Evolutionary conservation across 2,797 vertebrate species (phyloP).

Genomic region (Aythya fuligula): DNA sequence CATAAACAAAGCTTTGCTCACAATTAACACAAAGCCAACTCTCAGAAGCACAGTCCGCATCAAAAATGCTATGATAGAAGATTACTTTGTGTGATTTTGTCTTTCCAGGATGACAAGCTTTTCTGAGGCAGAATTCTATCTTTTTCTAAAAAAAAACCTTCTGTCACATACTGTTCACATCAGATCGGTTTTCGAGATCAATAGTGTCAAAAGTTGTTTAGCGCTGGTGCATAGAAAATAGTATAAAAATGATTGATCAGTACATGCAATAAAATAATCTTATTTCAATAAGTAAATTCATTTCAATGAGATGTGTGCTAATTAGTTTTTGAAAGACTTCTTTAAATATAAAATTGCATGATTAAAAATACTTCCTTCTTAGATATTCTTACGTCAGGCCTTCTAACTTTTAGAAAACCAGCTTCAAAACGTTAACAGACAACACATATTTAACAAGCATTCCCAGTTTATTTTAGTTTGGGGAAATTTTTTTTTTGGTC

Average conservation of each 20-base stretch:
- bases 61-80: conserved; percentile 83
- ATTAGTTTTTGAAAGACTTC: conserved; percentile 24
- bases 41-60: conserved; percentile 80
- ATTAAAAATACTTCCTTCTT: background rate
- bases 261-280: conserved; percentile 74
- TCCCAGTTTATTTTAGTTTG: background rate
- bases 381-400: background rate
- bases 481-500: background rate
- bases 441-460: background rate
- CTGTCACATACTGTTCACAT: conserved; percentile 80
- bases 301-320: conserved; percentile 67
- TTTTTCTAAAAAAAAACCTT: conserved; percentile 81
- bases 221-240: conserved; percentile 55
- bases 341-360: background rate
- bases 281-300: conserved; percentile 77
- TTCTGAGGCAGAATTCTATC: conserved; percentile 85
- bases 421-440: background rate
- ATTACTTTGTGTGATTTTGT: conserved; percentile 83
- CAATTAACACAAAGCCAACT: conserved; percentile 83
- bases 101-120: conserved; percentile 81
- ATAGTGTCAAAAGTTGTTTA: conserved; percentile 73
- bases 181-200: conserved; percentile 83
- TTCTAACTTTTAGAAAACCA: background rate
- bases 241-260: conserved; percentile 79
- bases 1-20: conserved; percentile 78